Percentiles rank a stretch among this genome's conserved stretches.
Evolutionary conservation across 2,888 invertebrate genomes (phyloP).

Genomic region (Linyphia triangularis): DNA sequence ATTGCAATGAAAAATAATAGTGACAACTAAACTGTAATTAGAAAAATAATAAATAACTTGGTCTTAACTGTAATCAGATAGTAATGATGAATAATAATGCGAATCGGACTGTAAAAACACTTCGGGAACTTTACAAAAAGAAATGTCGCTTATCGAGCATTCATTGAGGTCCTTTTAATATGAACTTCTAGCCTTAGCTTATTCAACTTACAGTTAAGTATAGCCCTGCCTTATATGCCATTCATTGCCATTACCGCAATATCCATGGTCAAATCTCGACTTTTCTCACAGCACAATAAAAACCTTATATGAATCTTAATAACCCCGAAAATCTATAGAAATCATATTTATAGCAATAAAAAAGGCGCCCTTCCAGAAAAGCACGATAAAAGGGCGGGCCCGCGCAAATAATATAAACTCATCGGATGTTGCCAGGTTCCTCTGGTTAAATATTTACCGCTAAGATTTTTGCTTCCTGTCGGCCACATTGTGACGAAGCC

Average conservation of each 20-base stretch:
- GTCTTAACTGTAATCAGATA: too few species aligned
- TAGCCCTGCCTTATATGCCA: not conserved
- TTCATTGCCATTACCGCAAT: not conserved
- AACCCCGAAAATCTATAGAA: not conserved
- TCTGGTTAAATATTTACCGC: constrained; percentile 32
- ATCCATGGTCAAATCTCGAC: not conserved
- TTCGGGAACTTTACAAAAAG: too few species aligned
- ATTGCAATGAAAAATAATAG: too few species aligned
- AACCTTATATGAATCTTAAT: constrained; percentile 26
- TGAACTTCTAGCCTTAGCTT: too few species aligned
- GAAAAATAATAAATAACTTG: too few species aligned
- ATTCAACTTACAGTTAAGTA: not conserved
- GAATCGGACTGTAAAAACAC: too few species aligned
- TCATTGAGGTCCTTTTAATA: too few species aligned
- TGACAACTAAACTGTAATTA: too few species aligned
- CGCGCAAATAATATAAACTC: constrained; percentile 30
- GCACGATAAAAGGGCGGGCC: not conserved
- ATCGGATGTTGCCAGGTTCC: constrained; percentile 30
- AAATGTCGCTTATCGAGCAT: too few species aligned
- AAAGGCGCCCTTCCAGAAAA: not conserved
- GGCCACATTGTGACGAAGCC: not conserved
- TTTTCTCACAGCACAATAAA: not conserved
- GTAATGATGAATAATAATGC: too few species aligned
- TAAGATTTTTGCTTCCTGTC: constrained; percentile 26
- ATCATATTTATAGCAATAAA: constrained; percentile 36